Percentiles rank a stretch among this genome's conserved stretches.
phyloP scores from a whole-genome alignment of 2,113 vertebrate species.

The Trochalopteron elliotii region DNA sequence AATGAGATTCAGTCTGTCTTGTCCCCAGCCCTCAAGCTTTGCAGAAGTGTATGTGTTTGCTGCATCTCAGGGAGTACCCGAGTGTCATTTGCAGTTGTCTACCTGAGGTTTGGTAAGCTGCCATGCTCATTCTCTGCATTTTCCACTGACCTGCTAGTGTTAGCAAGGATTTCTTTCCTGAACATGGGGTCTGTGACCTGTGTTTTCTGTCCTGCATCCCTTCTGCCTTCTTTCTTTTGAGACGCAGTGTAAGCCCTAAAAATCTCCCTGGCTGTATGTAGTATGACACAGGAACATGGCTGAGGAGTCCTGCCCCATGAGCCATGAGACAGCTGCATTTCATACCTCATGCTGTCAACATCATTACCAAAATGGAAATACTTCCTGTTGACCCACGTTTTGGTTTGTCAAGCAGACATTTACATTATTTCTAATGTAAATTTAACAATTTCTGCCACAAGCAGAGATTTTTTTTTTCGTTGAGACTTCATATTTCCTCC shows the following conservation, averaged over 20 bases:
- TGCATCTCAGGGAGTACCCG: background rate
- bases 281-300: accelerated
- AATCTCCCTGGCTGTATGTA: background rate
- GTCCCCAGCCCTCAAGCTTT: background rate
- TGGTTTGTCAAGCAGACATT: background rate
- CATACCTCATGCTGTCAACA: background rate
- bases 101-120: background rate
- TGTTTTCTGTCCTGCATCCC: background rate
- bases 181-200: accelerated
- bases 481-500: background rate
- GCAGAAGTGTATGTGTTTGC: background rate
- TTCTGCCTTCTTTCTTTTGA: background rate
- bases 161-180: background rate
- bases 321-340: background rate
- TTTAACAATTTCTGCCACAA: background rate
- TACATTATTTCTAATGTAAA: background rate
- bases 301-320: background rate
- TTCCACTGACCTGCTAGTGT: background rate
- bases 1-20: background rate
- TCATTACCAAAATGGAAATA: background rate
- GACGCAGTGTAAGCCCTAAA: background rate
- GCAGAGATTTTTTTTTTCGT: background rate
- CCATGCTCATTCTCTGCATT: background rate
- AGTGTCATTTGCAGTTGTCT: background rate
- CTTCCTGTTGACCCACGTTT: background rate